Conservation (phyloP, 2,797 vertebrate genomes). For the Esox lucius region DNA sequence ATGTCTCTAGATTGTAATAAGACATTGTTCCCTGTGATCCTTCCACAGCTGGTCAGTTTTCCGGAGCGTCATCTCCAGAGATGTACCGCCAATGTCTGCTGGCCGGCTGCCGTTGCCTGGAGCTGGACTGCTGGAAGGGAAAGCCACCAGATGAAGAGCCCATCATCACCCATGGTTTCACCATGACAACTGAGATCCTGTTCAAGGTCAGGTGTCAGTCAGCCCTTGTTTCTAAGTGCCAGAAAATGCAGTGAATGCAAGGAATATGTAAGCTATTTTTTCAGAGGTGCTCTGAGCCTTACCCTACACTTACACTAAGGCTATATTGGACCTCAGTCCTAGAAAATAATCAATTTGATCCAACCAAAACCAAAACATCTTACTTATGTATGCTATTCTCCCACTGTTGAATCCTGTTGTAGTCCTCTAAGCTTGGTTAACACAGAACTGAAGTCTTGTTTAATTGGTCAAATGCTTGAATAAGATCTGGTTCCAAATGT, state of each 20-base stretch:
- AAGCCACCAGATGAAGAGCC: conserved; percentile 94
- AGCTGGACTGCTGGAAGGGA: conserved; percentile 98
- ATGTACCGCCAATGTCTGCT: conserved; percentile 97
- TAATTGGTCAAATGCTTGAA: too few relatives aligned
- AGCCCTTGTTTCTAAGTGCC: conserved; percentile 3
- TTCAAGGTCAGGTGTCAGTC: conserved; percentile 82
- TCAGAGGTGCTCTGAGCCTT: background rate
- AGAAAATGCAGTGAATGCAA: background rate
- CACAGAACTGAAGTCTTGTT: too few relatives aligned
- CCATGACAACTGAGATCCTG: conserved; percentile 98
- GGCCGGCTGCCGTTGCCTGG: conserved; percentile 92
- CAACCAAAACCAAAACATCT: background rate
- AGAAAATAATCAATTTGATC: background rate
- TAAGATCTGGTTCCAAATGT: too few relatives aligned
- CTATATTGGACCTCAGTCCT: background rate
- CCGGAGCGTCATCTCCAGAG: conserved; percentile 91
- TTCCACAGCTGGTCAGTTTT: conserved; percentile 90
- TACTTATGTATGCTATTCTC: background rate
- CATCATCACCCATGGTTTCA: conserved; percentile 96
- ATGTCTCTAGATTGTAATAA: background rate
- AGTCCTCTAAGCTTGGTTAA: background rate
- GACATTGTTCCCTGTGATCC: background rate
- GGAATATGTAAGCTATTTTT: background rate
- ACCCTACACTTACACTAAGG: background rate
- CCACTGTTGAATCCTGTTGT: background rate